phyloP scores from a whole-genome alignment of 1,140 invertebrate genomes.

The Hypothenemus hampei region DNA sequence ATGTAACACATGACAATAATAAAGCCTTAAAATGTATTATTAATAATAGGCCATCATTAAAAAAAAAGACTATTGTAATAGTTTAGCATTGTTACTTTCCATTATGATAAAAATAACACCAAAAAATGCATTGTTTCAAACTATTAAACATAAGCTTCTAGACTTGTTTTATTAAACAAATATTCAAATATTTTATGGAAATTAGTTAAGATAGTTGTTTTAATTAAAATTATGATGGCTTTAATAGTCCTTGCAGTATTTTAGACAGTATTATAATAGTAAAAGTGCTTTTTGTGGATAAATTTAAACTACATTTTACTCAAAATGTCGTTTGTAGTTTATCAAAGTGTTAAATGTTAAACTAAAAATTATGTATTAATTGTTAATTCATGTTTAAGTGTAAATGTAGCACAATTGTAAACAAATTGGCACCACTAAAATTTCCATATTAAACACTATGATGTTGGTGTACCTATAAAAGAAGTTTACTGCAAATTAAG shows the following conservation, averaged over 20 bases:
- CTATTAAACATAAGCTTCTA: too few relatives aligned
- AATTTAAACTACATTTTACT: neutral
- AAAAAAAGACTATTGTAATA: too few relatives aligned
- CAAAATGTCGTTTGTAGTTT: neutral
- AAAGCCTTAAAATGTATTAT: conserved; percentile 19
- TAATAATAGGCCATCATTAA: conserved; percentile 9
- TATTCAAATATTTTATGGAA: too few relatives aligned
- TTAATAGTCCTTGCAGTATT: conserved; percentile 18
- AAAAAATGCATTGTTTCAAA: too few relatives aligned
- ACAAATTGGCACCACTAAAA: conserved; percentile 18
- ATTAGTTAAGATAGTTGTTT: too few relatives aligned
- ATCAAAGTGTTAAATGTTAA: conserved; percentile 22
- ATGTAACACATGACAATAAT: conserved; percentile 22
- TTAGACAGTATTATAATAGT: conserved; percentile 13
- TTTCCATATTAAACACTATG: neutral
- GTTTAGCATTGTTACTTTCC: too few relatives aligned
- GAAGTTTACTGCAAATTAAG: neutral
- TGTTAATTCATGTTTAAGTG: conserved; percentile 28
- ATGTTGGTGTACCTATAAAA: too few relatives aligned
- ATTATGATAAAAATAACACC: too few relatives aligned
- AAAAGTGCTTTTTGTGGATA: neutral
- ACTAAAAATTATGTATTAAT: conserved; percentile 13
- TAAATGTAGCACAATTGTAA: conserved; percentile 25
- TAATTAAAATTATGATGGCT: conserved; percentile 5
- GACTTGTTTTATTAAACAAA: too few relatives aligned